Percentiles rank a stretch among this genome's conserved stretches.
phyloP scores from a whole-genome alignment of 2,113 vertebrate species.

The Catharus minimus region DNA sequence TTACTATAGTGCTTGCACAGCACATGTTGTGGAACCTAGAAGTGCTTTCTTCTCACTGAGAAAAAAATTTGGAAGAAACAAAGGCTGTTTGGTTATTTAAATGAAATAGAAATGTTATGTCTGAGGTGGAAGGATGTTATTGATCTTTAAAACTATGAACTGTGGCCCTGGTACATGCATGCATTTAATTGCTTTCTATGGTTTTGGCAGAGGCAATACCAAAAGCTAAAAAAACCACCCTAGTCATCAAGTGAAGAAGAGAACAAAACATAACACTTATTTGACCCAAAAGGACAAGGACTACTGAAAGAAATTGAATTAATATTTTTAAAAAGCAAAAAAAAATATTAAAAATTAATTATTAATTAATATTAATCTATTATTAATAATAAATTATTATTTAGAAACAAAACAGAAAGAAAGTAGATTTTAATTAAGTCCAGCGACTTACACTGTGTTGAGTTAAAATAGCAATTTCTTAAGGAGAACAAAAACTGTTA shows the following conservation, averaged over 20 bases:
- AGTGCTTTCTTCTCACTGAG: not conserved
- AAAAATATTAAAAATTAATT: not conserved
- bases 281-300: fast-evolving
- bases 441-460: not conserved
- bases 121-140: not conserved
- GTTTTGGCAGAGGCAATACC: not conserved
- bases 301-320: not conserved
- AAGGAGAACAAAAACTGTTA: not conserved
- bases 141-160: not conserved
- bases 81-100: not conserved
- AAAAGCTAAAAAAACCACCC: not conserved
- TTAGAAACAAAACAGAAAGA: not conserved
- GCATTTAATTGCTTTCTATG: not conserved
- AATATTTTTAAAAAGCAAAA: not conserved
- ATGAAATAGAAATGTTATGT: not conserved
- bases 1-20: not conserved
- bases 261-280: not conserved
- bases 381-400: no score
- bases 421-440: not conserved
- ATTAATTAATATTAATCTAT: no score
- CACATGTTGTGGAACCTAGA: not conserved
- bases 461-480: not conserved
- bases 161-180: not conserved
- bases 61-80: not conserved
- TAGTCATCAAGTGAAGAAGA: not conserved